Conservation (phyloP, 1,140 invertebrate genomes). For the Saccostrea cuccullata region DNA sequence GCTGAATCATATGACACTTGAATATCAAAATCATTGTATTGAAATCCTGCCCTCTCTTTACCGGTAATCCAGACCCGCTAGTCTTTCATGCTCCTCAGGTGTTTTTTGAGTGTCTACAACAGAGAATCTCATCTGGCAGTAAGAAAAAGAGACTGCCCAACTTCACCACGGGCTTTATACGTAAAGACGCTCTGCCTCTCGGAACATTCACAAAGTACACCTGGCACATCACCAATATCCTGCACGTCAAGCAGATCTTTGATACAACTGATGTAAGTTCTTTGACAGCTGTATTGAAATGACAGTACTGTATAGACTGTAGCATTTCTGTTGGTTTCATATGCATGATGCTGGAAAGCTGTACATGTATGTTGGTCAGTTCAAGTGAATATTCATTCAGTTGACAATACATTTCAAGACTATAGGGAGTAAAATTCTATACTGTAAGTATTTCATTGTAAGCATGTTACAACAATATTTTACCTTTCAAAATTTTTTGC, state of each 20-base stretch:
- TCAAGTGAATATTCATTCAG: no score
- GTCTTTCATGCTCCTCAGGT: slow-evolving; percentile 86
- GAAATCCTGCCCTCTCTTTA: slow-evolving; percentile 13
- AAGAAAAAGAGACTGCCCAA: slow-evolving; percentile 86
- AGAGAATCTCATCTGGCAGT: slow-evolving; percentile 84
- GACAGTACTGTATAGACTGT: no score
- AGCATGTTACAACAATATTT: no score
- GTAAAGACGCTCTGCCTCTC: slow-evolving; percentile 83
- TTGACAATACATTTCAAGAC: no score
- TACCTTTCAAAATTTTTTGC: no score
- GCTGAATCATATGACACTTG: no score
- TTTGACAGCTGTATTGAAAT: not conserved
- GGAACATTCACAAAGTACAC: slow-evolving; percentile 87
- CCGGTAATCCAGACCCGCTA: slow-evolving; percentile 83
- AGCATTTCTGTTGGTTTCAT: no score
- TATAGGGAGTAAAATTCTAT: no score
- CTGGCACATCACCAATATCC: slow-evolving; percentile 87
- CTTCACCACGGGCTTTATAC: slow-evolving; percentile 81
- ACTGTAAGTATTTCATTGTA: no score
- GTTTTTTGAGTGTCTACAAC: slow-evolving; percentile 86
- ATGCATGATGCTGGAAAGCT: no score
- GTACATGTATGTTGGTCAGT: no score
- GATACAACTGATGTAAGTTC: slow-evolving; percentile 84
- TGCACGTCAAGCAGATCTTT: slow-evolving; percentile 88
- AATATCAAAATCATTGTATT: no score